Evolutionary conservation across 2,888 invertebrate genomes (phyloP), one percentile per base, ranked within the genome.

Genomic region (Mesorhabditis spiculigera): DNA sequence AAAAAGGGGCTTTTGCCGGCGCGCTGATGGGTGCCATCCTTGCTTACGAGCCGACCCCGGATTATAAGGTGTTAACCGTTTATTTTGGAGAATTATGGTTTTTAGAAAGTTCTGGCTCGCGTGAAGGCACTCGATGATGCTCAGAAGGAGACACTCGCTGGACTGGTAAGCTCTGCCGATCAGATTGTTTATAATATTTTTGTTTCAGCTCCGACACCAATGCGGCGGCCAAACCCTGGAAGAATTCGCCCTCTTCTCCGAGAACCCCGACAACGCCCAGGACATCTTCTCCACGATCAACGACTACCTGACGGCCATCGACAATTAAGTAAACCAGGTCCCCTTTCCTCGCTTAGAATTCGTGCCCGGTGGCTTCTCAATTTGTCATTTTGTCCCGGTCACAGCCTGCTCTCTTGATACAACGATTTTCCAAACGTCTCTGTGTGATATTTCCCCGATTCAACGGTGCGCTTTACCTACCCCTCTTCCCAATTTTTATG

Each of bases 11-110:
- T 50, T 50, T 50, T 50, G 58, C 58, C 10, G 58, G 58, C n/a
- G 58, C 58, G n/a, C n/a, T 50, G 58, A 50, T 50, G 58, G 58
- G 58, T 10, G 58, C 58, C n/a, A 13, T 50, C 58, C 8, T 50
- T n/a, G 58, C n/a, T 50, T 50, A 50, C 58, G 58, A 50, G 58
- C 58, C 58, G 58, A n/a, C n/a, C 58, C 58, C 58, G 8, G n/a
- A 50, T 50, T 50, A 50, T n/a, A 50, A n/a, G 58, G 58, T 50
- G 1, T 50, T 50, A n/a, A 10, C 58, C n/a, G 58, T 13, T n/a
- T 50, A 50, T 13, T 50, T 50, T 13, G 10, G n/a, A 50, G n/a
- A 50, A 13, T 50, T 50, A 50, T 50, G n/a, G 58, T 50, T 50
- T 50, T 50, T 50, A 50, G 58, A 50, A 50, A 50, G 10, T 50